phyloP scores from a whole-genome alignment of 1,140 invertebrate genomes.

The Augochlora pura region DNA sequence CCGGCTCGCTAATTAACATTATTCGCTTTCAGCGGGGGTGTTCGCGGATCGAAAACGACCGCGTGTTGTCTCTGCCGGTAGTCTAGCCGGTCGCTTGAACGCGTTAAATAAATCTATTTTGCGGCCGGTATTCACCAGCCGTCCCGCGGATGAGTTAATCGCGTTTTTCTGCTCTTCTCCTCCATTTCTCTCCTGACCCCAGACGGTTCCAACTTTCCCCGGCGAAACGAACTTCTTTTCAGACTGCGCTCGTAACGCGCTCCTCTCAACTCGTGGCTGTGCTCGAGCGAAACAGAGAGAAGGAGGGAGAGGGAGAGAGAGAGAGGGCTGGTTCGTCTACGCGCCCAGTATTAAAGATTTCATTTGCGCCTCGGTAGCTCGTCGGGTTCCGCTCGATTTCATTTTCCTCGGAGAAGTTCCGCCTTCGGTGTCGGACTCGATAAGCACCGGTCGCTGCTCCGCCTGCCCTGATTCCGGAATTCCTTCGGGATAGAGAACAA shows the following conservation, averaged over 20 bases:
- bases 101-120: constrained; percentile 16
- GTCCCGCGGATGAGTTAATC: background rate
- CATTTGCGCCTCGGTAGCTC: constrained; percentile 10
- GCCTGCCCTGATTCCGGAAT: constrained; percentile 27
- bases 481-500: constrained; percentile 14
- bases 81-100: background rate
- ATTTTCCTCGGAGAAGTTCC: constrained; percentile 7
- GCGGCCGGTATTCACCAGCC: constrained; percentile 8
- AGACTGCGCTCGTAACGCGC: too few species aligned
- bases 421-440: constrained; percentile 22
- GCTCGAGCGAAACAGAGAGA: too few species aligned
- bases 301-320: too few species aligned
- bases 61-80: background rate
- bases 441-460: constrained; percentile 20
- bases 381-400: constrained; percentile 8
- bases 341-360: constrained; percentile 3
- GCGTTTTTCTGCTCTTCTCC: background rate
- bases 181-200: too few species aligned
- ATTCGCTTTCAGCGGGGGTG: constrained; percentile 10
- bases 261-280: background rate
- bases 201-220: background rate
- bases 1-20: constrained; percentile 38
- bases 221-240: background rate
- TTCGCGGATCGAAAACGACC: background rate
- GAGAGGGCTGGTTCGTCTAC: background rate